Conservation (phyloP, 35 echinoderm and acorn worm genomes). For the Hemicentrotus pulcherrimus region DNA sequence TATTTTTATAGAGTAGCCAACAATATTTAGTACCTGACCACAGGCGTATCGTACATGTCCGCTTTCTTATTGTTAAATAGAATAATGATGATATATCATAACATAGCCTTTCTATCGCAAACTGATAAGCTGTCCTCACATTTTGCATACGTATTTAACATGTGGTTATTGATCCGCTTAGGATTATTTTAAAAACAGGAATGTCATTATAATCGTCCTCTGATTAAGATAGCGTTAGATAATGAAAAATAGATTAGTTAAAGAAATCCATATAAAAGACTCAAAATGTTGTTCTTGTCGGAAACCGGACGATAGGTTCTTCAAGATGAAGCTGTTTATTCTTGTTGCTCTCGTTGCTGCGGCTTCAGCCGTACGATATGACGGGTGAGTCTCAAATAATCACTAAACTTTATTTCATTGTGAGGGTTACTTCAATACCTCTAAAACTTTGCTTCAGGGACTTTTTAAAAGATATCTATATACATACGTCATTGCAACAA, state of each 20-base stretch:
- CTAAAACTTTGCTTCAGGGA: too few relatives aligned
- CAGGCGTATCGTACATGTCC: too few relatives aligned
- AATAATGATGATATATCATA: too few relatives aligned
- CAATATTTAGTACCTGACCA: too few relatives aligned
- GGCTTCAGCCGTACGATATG: conserved; percentile 37
- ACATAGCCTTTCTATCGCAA: background rate
- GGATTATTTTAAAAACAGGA: background rate
- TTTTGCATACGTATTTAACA: background rate
- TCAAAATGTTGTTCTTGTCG: background rate
- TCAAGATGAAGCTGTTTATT: background rate
- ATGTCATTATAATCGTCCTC: background rate
- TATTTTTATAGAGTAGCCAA: conserved; percentile 45
- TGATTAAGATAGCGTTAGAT: background rate
- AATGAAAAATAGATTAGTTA: background rate
- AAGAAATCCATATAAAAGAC: background rate
- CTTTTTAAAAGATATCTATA: background rate
- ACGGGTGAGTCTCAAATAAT: conserved; percentile 24
- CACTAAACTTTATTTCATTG: background rate
- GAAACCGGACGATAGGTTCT: background rate
- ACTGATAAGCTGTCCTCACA: background rate
- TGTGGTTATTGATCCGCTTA: background rate
- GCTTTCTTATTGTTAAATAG: too few relatives aligned
- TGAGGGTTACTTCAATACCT: too few relatives aligned
- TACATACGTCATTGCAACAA: background rate
- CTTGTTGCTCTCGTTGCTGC: background rate